Percentiles rank a stretch among this genome's conserved stretches.
Evolutionary conservation across 2,888 invertebrate species (phyloP).

Genomic region (Caenorhabditis sp.): DNA sequence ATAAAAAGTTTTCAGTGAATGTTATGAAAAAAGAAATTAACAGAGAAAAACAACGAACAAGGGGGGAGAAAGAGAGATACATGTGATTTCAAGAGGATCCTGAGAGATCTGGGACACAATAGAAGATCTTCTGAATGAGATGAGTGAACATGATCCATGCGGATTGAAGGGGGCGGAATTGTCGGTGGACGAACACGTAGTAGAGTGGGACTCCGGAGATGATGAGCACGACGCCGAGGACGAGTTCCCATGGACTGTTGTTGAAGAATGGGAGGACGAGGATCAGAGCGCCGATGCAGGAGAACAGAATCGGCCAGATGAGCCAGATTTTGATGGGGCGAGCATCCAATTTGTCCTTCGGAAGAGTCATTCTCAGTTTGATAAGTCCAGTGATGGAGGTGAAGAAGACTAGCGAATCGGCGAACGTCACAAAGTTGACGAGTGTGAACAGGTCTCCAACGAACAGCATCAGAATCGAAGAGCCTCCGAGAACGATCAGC

Average conservation of each 20-base stretch:
- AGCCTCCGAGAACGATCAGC: conserved; percentile 84
- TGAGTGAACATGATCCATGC: conserved; percentile 75
- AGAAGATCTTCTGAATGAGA: conserved; percentile 79
- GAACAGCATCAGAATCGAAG: conserved; percentile 84
- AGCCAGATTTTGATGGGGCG: conserved; percentile 84
- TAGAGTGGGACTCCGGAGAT: conserved; percentile 92
- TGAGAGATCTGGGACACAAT: conserved; percentile 79
- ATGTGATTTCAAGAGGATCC: conserved; percentile 21
- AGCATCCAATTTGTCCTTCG: conserved; percentile 75
- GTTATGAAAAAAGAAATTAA: not conserved
- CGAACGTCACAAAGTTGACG: conserved; percentile 85
- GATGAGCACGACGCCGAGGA: conserved; percentile 86
- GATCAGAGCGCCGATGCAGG: conserved; percentile 91
- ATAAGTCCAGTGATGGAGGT: conserved; percentile 84
- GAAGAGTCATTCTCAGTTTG: conserved; percentile 83
- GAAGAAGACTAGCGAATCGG: conserved; percentile 84
- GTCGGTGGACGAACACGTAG: conserved; percentile 89
- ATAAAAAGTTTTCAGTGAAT: not conserved
- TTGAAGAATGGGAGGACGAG: conserved; percentile 91
- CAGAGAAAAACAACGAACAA: conserved; percentile 3
- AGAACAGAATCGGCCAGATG: conserved; percentile 89
- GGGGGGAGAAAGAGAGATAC: no score
- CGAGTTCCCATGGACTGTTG: conserved; percentile 62
- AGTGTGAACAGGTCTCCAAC: conserved; percentile 84
- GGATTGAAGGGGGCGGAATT: conserved; percentile 86